These are phyloP conservation scores for Poecilobothrus nobilitatus DNA, from an alignment of 2,888 invertebrate genomes.

Conservation along the genomic window DNA sequence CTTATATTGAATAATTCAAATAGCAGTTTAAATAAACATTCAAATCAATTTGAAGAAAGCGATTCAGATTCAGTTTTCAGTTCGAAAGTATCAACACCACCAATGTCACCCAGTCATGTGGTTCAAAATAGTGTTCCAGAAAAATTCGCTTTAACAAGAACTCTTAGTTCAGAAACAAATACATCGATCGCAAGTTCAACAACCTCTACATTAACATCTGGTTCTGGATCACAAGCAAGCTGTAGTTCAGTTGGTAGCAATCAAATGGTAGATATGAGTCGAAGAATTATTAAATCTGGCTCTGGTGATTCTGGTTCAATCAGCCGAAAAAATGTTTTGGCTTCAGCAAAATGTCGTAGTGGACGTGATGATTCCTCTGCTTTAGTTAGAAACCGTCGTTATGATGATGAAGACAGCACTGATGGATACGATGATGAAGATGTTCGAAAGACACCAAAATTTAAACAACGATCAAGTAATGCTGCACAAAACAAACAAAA, in stretches of 20 bases:
- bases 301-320: constrained; percentile 55
- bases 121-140: constrained; percentile 45
- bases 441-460: constrained; percentile 40
- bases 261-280: constrained; percentile 54
- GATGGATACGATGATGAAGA: constrained; percentile 42
- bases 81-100: constrained; percentile 72
- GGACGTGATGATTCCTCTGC: constrained; percentile 67
- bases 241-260: constrained; percentile 58
- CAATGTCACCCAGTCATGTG: constrained; percentile 51
- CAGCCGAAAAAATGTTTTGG: constrained; percentile 77
- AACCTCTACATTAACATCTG: constrained; percentile 63
- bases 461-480: constrained; percentile 38
- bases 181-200: constrained; percentile 61
- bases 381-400: constrained; percentile 56
- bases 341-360: constrained; percentile 77
- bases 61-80: constrained; percentile 86
- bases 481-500: constrained; percentile 26
- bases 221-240: constrained; percentile 65
- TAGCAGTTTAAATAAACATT: constrained; percentile 38
- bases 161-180: constrained; percentile 64
- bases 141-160: constrained; percentile 55
- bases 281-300: constrained; percentile 64
- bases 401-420: constrained; percentile 51
- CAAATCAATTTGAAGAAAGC: constrained; percentile 35
- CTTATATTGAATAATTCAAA: constrained; percentile 28